A percentile compares a stretch with the other conserved stretches of the same genome.
Evolutionary conservation across 2,888 invertebrate species (phyloP).

Genomic region (Stomorhina lunata): DNA sequence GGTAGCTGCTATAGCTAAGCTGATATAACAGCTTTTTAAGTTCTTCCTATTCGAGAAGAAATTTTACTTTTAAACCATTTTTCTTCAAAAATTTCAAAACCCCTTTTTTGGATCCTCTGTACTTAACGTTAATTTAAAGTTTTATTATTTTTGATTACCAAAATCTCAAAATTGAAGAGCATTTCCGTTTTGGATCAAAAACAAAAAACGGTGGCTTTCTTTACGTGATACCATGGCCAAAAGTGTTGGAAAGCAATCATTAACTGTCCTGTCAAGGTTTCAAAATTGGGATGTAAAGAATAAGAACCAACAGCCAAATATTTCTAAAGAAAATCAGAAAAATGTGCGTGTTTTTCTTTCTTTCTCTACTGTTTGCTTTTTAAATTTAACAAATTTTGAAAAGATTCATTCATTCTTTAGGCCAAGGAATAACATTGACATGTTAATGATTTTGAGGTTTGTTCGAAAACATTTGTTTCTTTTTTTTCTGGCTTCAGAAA

Average conservation of each 20-base stretch:
- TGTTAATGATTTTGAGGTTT: slow-evolving; percentile 60
- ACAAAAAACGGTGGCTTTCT: slow-evolving; percentile 20
- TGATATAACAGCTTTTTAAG: too few species aligned
- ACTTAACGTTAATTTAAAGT: too few species aligned
- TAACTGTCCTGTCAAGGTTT: slow-evolving; percentile 18
- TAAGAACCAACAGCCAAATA: neutral
- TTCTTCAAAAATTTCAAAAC: too few species aligned
- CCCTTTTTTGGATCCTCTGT: too few species aligned
- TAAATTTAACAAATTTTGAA: neutral
- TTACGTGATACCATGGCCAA: neutral
- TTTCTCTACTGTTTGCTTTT: neutral
- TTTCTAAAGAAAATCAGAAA: neutral
- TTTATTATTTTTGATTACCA: too few species aligned
- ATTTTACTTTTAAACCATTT: too few species aligned
- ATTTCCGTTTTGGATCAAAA: slow-evolving; percentile 39
- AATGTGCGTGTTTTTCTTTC: slow-evolving; percentile 11
- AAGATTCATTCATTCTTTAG: slow-evolving; percentile 18
- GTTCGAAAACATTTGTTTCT: slow-evolving; percentile 15
- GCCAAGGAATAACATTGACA: slow-evolving; percentile 50
- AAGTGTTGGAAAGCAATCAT: slow-evolving; percentile 15
- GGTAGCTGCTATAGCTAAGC: too few species aligned
- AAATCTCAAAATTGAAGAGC: too few species aligned
- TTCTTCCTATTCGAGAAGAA: too few species aligned
- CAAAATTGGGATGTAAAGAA: slow-evolving; percentile 2
- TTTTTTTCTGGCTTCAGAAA: slow-evolving; percentile 22